A percentile compares a stretch with the other conserved stretches of the same genome.
phyloP scores from a whole-genome alignment of 2,888 invertebrate genomes.

The Ecdyonurus torrentis region DNA sequence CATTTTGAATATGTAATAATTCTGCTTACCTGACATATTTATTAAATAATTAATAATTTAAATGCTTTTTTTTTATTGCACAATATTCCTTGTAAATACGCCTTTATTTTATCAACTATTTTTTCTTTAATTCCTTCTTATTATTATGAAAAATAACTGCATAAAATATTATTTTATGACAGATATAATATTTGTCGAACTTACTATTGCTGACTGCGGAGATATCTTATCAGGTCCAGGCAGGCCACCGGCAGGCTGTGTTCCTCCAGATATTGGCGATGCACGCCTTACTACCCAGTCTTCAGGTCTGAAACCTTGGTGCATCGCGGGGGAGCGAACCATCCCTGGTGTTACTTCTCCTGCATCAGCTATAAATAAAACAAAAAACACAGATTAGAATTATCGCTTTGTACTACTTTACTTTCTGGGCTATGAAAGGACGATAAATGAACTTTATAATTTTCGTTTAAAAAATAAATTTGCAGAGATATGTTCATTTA shows the following conservation, averaged over 20 bases:
- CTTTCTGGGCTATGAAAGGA: too few species aligned
- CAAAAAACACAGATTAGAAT: too few species aligned
- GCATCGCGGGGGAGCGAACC: conserved; percentile 25
- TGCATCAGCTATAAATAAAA: conserved; percentile 10
- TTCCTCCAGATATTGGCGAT: neutral
- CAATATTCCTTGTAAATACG: conserved; percentile 4
- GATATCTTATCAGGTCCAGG: conserved; percentile 9
- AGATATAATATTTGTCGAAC: too few species aligned
- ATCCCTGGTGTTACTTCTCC: conserved; percentile 19
- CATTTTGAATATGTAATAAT: too few species aligned
- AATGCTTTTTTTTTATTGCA: conserved; percentile 11
- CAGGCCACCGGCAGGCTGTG: neutral
- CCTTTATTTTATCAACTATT: neutral
- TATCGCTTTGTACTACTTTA: too few species aligned
- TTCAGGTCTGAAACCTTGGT: conserved; percentile 22
- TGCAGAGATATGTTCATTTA: too few species aligned
- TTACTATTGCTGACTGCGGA: conserved; percentile 12
- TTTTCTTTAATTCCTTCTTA: neutral
- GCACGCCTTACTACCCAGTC: conserved; percentile 19
- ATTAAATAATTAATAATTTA: too few species aligned
- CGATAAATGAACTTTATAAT: too few species aligned
- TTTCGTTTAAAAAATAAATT: too few species aligned
- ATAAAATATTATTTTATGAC: neutral
- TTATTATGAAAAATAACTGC: neutral
- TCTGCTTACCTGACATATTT: too few species aligned